A percentile compares a stretch with the other conserved stretches of the same genome.
Conservation (phyloP, 2,113 vertebrate genomes). For the Stigmatopora nigra region DNA sequence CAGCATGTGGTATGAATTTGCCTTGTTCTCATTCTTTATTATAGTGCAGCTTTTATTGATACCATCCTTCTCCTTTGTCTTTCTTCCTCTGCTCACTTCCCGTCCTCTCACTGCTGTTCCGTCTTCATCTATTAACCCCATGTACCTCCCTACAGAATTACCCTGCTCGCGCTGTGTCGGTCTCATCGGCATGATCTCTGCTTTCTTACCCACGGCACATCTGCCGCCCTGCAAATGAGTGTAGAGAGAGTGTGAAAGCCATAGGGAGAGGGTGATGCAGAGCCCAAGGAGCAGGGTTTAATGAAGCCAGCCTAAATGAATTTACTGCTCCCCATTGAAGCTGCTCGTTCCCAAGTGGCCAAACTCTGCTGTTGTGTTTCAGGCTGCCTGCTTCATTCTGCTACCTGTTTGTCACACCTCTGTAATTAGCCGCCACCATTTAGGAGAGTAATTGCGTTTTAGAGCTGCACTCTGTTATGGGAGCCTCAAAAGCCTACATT, state of each 20-base stretch:
- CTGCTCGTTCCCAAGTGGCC: slow-evolving; percentile 52
- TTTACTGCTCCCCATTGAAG: slow-evolving; percentile 65
- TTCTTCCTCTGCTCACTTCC: slow-evolving; percentile 20
- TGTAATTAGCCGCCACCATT: slow-evolving; percentile 64
- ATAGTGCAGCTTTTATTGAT: slow-evolving; percentile 37
- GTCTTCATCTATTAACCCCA: slow-evolving; percentile 10
- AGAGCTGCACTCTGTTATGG: slow-evolving; percentile 44
- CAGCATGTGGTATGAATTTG: slow-evolving; percentile 34
- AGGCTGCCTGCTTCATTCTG: slow-evolving; percentile 27
- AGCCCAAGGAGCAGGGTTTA: slow-evolving; percentile 55
- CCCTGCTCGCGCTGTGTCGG: slow-evolving; percentile 20
- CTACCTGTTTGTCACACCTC: slow-evolving; percentile 65
- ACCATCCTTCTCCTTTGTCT: slow-evolving; percentile 24
- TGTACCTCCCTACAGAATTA: slow-evolving; percentile 22
- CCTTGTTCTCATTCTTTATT: slow-evolving; percentile 38
- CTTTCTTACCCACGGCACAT: slow-evolving; percentile 55
- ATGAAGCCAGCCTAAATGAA: slow-evolving; percentile 68
- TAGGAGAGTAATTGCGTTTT: slow-evolving; percentile 62
- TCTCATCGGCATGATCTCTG: slow-evolving; percentile 46
- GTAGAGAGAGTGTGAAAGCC: slow-evolving; percentile 27
- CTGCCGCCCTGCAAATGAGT: slow-evolving; percentile 51
- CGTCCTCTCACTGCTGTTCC: slow-evolving; percentile 7
- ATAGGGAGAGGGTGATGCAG: slow-evolving; percentile 42
- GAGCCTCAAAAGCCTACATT: slow-evolving; percentile 57
- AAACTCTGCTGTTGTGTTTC: slow-evolving; percentile 51